phyloP scores from a whole-genome alignment of 2,113 vertebrate genomes.

The crab-eating macaque (Macaca fascicularis) region T2T-MFA8v1.1 NC_088380.1:12543501-12544000 shows the following conservation, averaged over 20 bases:
- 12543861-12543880: not conserved
- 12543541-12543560: not conserved
- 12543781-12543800: not conserved
- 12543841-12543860: rapidly evolving
- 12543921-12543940: not conserved
- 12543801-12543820: not conserved
- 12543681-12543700: not conserved
- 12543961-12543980: not conserved
- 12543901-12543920: not conserved
- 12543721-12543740: not conserved
- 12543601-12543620: not conserved
- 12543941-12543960: not conserved
- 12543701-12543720: not conserved
- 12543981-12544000: too few species aligned
- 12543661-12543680: not conserved
- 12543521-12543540: not conserved
- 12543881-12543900: not conserved
- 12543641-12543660: not conserved
- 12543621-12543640: not conserved
- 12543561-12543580: not conserved
- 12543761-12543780: not conserved
- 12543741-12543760: not conserved
- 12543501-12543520: not conserved
- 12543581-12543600: not conserved
- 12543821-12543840: not conserved